phyloP scores from a whole-genome alignment of 2,113 vertebrate genomes.

The Australoheros scitulus region DNA sequence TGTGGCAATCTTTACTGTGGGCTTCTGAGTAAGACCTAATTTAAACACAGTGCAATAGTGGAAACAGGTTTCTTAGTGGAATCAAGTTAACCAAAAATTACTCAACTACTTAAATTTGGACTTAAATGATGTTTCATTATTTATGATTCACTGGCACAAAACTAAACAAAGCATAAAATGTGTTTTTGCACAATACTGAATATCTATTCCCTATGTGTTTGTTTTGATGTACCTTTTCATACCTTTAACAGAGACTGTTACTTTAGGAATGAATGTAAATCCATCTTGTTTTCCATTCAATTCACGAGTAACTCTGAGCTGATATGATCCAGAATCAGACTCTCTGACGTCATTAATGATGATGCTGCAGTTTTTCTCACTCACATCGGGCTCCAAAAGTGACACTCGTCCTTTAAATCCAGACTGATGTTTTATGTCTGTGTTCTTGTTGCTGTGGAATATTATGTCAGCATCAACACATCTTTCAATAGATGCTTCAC shows the following conservation, averaged over 20 bases:
- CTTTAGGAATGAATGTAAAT: rapidly evolving
- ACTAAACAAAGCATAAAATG: too few relatives aligned
- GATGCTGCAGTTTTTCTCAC: conserved; percentile 41
- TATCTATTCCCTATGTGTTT: background rate
- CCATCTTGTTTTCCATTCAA: rapidly evolving
- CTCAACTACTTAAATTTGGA: background rate
- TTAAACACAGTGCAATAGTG: background rate
- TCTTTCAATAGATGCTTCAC: rapidly evolving
- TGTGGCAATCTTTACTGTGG: conserved; percentile 30
- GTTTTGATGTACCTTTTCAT: background rate
- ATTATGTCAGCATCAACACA: conserved; percentile 22
- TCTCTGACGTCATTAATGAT: conserved; percentile 44
- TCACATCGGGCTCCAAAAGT: conserved; percentile 34
- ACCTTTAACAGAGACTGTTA: conserved; percentile 44
- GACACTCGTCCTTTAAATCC: conserved; percentile 35
- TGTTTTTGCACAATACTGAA: background rate
- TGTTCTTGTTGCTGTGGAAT: conserved; percentile 10
- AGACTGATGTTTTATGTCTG: rapidly evolving
- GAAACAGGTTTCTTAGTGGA: background rate
- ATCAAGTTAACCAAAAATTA: too few relatives aligned
- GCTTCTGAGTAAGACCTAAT: conserved; percentile 47
- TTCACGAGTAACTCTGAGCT: background rate
- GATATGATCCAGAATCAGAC: conserved; percentile 55
- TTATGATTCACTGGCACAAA: too few relatives aligned
- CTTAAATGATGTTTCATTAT: background rate